phyloP scores from a whole-genome alignment of 2,888 invertebrate genomes.

The Notocelia uddmanniana region DNA sequence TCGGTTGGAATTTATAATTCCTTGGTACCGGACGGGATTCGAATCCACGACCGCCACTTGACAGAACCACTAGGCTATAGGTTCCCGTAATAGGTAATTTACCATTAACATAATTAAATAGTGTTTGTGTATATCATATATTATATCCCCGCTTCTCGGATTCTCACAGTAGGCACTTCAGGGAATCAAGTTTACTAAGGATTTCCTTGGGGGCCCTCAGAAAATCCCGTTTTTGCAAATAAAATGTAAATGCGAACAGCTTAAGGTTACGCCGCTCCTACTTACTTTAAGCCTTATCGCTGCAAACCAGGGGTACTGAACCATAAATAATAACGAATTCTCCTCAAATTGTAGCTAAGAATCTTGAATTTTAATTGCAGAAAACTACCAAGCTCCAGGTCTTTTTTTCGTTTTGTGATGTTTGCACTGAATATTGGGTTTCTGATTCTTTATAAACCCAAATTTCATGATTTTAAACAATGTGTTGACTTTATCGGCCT shows the following conservation, averaged over 20 bases:
- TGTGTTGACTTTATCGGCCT: too few species aligned
- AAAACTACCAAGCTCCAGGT: neutral
- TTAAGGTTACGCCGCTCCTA: constrained; percentile 26
- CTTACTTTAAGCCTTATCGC: constrained; percentile 20
- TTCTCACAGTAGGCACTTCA: neutral
- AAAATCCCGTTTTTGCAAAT: constrained; percentile 25
- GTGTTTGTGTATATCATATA: neutral
- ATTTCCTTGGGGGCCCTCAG: neutral
- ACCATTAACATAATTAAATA: neutral
- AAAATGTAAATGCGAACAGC: constrained; percentile 29
- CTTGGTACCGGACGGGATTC: too few species aligned
- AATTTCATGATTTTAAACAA: too few species aligned
- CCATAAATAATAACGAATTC: constrained; percentile 45
- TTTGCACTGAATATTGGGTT: too few species aligned
- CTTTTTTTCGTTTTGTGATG: neutral
- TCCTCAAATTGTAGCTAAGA: neutral
- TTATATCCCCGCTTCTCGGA: neutral
- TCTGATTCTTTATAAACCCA: too few species aligned
- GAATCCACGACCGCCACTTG: too few species aligned
- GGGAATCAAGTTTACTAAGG: neutral
- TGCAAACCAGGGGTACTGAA: constrained; percentile 6
- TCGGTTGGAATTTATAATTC: too few species aligned
- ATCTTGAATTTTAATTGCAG: neutral
- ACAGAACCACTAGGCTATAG: too few species aligned
- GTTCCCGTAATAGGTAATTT: too few species aligned